Evolutionary conservation across 2,113 vertebrate genomes (phyloP).

Genomic region (Vicugna pacos): DNA sequence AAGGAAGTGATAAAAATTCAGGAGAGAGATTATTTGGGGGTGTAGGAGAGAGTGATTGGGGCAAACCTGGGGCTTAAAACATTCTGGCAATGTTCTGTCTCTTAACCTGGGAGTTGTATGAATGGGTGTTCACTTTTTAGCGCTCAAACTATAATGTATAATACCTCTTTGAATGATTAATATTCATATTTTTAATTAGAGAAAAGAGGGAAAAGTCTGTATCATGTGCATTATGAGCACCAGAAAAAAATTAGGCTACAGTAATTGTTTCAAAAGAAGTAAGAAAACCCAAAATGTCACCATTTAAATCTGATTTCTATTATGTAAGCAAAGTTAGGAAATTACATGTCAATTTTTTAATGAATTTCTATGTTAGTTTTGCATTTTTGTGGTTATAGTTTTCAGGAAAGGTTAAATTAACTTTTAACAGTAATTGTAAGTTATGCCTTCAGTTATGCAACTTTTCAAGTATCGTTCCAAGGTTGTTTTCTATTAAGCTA

Average conservation of each 20-base stretch:
- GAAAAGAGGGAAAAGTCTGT: neutral
- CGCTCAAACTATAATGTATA: neutral
- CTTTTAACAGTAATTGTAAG: constrained; percentile 49
- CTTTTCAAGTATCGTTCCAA: constrained; percentile 34
- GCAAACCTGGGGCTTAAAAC: neutral
- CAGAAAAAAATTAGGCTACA: neutral
- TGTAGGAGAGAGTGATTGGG: neutral
- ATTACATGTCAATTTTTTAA: constrained; percentile 41
- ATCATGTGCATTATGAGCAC: neutral
- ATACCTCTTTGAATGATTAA: neutral
- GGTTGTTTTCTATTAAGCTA: constrained; percentile 65
- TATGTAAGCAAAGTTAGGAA: constrained; percentile 20
- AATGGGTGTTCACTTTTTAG: neutral
- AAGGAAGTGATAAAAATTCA: neutral
- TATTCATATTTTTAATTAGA: neutral
- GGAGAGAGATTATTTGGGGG: neutral
- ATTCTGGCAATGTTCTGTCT: neutral
- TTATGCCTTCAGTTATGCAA: constrained; percentile 56
- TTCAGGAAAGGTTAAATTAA: constrained; percentile 75
- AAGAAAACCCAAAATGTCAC: constrained; percentile 36
- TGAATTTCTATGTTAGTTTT: constrained; percentile 36
- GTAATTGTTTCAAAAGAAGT: constrained; percentile 53
- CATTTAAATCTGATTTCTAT: constrained; percentile 59
- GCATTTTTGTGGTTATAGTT: neutral
- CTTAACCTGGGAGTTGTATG: neutral